phyloP scores from a whole-genome alignment of 2,888 invertebrate genomes.

The Caenorhabditis sp. region DNA sequence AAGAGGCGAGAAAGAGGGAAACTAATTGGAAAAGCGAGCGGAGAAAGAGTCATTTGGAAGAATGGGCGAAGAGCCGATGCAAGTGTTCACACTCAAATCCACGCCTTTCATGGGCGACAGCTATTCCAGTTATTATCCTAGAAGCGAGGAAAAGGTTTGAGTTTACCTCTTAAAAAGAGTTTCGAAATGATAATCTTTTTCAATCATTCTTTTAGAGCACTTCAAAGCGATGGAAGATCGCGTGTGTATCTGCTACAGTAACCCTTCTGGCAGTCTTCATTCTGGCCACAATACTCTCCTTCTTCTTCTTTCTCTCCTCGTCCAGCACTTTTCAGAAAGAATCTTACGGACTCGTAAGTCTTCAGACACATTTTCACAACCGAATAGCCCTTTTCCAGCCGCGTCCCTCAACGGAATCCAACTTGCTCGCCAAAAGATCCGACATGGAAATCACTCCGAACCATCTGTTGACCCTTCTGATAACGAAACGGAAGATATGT shows the following conservation, averaged over 20 bases:
- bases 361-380: neutral
- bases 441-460: slow-evolving; percentile 71
- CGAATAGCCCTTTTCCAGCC: slow-evolving; percentile 29
- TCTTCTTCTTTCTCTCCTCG: slow-evolving; percentile 43
- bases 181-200: too few species aligned
- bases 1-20: slow-evolving; percentile 5
- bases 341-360: slow-evolving; percentile 51
- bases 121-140: slow-evolving; percentile 7
- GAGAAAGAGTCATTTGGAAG: slow-evolving; percentile 12
- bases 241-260: slow-evolving; percentile 52
- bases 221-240: slow-evolving; percentile 56
- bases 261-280: slow-evolving; percentile 50
- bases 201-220: slow-evolving; percentile 50
- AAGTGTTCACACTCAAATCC: slow-evolving; percentile 43
- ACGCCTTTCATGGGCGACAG: slow-evolving; percentile 40
- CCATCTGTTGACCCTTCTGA: slow-evolving; percentile 71
- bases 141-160: neutral
- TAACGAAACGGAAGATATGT: slow-evolving; percentile 73
- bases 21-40: slow-evolving; percentile 27
- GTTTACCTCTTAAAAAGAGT: too few species aligned
- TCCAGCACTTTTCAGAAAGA: slow-evolving; percentile 44
- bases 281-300: slow-evolving; percentile 46
- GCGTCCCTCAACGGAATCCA: slow-evolving; percentile 31
- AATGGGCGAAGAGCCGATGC: slow-evolving; percentile 40
- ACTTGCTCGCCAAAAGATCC: slow-evolving; percentile 19